Evolutionary conservation across 2,113 vertebrate genomes (phyloP), one percentile per base, ranked within the genome.

Genomic region (Argyrosomus japonicus): DNA sequence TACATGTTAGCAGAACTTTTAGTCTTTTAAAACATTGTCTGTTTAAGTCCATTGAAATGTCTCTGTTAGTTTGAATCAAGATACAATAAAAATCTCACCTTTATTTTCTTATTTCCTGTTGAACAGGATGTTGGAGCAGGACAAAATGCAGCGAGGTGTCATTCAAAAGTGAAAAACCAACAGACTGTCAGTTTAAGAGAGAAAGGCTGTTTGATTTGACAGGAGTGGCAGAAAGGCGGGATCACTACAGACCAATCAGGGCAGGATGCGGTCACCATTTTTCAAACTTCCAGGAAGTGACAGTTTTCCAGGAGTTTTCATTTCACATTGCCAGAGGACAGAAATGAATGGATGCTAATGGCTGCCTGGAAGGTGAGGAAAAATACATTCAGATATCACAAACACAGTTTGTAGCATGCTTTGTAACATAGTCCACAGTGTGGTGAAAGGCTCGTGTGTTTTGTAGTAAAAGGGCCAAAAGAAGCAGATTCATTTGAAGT

Each of bases 211-310:
- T 13, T 53, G n/a, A 65, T 54, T 27, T 4, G 36, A 40, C 5
- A 5, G 12, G 15, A 15, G 48, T 32, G 48, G 18, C 8, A 56
- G 29, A 13, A 17, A 21, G 72, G 69, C 23, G 69, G 70, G 58
- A 6, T 14, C 29, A 17, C 29, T 56, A 11, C 50, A 1, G 32
- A 13, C 48, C 48, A 36, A 68, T 75, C 47, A 19, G 27, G 4
- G 17, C 61, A 62, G 21, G 58, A 17, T 18, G 71, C 51, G 14
- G 14, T 13, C 23, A 72, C 36, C 68, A 53, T 25, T 43, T 43
- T 18, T 13, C 27, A 69, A 57, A 25, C 8, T 61, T 50, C 43
- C 76, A 61, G 65, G 76, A 68, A 68, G 54, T 67, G 62, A 11
- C 8, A 40, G 72, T 5, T 36, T 32, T 57, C 36, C 54, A 48